These are phyloP conservation scores for Pachypanchax playfairii DNA, from an alignment of 2,113 vertebrate genomes.

Conservation along the genomic window DNA sequence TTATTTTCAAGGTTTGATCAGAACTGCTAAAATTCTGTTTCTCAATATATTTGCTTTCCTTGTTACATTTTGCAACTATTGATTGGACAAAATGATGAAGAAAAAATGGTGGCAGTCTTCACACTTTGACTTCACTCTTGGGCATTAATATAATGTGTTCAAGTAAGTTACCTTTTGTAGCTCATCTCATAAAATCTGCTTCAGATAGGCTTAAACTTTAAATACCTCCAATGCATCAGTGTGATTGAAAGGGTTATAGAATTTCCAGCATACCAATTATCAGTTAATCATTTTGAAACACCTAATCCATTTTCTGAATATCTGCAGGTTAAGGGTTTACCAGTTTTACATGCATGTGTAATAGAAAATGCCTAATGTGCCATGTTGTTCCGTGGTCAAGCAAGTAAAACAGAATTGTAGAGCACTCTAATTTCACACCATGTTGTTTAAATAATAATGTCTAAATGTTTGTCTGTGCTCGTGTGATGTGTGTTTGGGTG, in stretches of 20 bases:
- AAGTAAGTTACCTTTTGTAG: not conserved
- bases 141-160: not conserved
- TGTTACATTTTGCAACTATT: not conserved
- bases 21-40: too few species aligned
- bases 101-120: not conserved
- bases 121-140: not conserved
- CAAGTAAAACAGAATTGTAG: not conserved
- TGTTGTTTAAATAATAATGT: not conserved
- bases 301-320: not conserved
- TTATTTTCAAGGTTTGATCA: too few species aligned
- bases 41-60: too few species aligned
- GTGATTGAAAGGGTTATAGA: not conserved
- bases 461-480: not conserved
- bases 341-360: not conserved
- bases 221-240: not conserved
- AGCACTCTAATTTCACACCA: constrained; percentile 16
- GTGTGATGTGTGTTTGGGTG: constrained; percentile 1
- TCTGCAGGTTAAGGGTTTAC: not conserved
- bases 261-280: not conserved
- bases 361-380: not conserved
- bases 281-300: not conserved
- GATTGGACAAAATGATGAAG: not conserved
- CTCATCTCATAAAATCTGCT: not conserved
- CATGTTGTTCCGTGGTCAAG: constrained; percentile 3
- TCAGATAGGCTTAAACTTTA: not conserved